Percentiles rank a stretch among this genome's conserved stretches.
These are phyloP conservation scores for Melangyna quadrimaculata DNA, from an alignment of 2,888 invertebrate genomes.

Conservation along the genomic window DNA sequence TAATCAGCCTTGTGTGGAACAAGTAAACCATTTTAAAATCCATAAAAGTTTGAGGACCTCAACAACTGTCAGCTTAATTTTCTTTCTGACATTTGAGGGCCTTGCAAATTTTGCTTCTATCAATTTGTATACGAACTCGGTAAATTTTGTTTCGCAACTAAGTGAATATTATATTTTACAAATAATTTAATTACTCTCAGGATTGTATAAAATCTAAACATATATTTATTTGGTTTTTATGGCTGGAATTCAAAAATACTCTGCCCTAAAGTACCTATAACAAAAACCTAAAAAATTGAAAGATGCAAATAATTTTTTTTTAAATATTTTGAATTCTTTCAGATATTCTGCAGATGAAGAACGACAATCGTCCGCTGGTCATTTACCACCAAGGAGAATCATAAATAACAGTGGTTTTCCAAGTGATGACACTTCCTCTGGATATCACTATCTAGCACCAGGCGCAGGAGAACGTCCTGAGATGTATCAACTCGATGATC, in stretches of 20 bases:
- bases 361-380: slow-evolving; percentile 66
- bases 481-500: slow-evolving; percentile 60
- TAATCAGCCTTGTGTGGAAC: not conserved
- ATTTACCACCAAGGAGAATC: slow-evolving; percentile 32
- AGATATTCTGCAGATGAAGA: slow-evolving; percentile 74
- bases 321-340: not conserved
- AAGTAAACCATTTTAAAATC: not conserved
- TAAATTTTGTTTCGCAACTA: slow-evolving; percentile 61
- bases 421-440: slow-evolving; percentile 21
- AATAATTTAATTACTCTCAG: not conserved
- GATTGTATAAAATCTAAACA: not conserved
- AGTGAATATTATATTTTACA: not conserved
- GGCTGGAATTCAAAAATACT: slow-evolving; percentile 80
- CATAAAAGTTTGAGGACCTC: not conserved
- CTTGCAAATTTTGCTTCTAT: slow-evolving; percentile 16
- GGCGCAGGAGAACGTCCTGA: slow-evolving; percentile 30
- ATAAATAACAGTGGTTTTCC: not conserved
- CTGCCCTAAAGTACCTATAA: slow-evolving; percentile 76
- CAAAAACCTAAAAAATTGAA: not conserved
- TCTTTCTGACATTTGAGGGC: slow-evolving; percentile 26
- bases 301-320: not conserved
- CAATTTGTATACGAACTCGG: slow-evolving; percentile 44
- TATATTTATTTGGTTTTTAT: slow-evolving; percentile 69
- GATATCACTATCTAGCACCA: slow-evolving; percentile 16
- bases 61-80: not conserved